phyloP scores from a whole-genome alignment of 2,113 vertebrate species.

The Taxidea taxus region DNA sequence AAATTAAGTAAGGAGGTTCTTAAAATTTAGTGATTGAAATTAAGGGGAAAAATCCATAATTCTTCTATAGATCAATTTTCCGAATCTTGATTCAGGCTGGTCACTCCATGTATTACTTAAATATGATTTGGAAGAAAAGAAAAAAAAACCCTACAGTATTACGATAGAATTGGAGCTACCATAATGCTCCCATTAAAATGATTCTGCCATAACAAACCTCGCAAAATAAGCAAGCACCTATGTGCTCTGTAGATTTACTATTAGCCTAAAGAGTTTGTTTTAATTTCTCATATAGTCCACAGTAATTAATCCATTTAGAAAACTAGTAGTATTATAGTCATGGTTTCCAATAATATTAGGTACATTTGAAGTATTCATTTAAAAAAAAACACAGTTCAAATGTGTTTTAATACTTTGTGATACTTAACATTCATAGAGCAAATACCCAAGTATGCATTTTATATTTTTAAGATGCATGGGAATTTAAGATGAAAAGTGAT shows the following conservation, averaged over 20 bases:
- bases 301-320: not conserved
- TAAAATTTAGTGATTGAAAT: not conserved
- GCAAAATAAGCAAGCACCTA: not conserved
- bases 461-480: not conserved
- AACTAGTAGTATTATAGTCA: not conserved
- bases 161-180: not conserved
- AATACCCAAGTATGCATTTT: not conserved
- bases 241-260: not conserved
- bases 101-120: not conserved
- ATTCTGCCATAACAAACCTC: not conserved
- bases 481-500: not conserved
- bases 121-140: not conserved
- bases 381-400: not conserved
- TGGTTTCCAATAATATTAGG: not conserved
- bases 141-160: not conserved
- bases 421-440: not conserved
- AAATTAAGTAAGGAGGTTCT: not conserved
- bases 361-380: slow-evolving; percentile 6
- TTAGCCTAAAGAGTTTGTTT: not conserved
- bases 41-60: not conserved
- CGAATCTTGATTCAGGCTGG: not conserved
- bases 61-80: not conserved
- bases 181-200: not conserved
- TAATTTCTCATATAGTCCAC: not conserved
- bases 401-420: not conserved